Evolutionary conservation across 2,113 vertebrate genomes (phyloP).

Genomic region (Uropsilus gracilis): DNA sequence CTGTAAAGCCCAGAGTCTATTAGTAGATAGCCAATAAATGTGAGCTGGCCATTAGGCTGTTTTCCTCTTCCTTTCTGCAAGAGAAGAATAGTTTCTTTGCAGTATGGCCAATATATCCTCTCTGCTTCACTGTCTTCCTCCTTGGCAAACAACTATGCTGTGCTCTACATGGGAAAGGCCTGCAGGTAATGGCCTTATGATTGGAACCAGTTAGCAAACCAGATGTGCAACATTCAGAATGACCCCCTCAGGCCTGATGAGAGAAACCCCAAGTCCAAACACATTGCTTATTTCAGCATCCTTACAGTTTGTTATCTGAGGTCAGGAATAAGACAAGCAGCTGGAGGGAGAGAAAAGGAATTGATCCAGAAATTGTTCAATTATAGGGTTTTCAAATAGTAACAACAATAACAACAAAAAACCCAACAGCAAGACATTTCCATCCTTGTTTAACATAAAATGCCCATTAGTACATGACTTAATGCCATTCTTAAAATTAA

Average conservation of each 20-base stretch:
- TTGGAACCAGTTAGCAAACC: slow-evolving; percentile 52
- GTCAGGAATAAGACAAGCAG: slow-evolving; percentile 43
- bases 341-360: slow-evolving; percentile 42
- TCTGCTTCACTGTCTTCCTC: slow-evolving; percentile 8
- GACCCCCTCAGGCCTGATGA: neutral
- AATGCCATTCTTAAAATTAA: slow-evolving; percentile 67
- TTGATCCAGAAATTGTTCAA: slow-evolving; percentile 37
- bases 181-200: slow-evolving; percentile 3
- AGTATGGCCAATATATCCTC: neutral
- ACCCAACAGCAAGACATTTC: slow-evolving; percentile 50
- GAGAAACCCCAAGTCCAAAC: slow-evolving; percentile 32
- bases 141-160: neutral
- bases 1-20: neutral
- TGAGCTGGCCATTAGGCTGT: neutral
- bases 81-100: neutral
- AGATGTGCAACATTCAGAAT: slow-evolving; percentile 38
- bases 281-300: slow-evolving; percentile 26
- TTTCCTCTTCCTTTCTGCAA: neutral
- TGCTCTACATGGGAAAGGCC: slow-evolving; percentile 20
- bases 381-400: slow-evolving; percentile 55
- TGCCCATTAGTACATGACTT: slow-evolving; percentile 30
- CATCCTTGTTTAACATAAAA: slow-evolving; percentile 64
- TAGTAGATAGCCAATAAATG: neutral
- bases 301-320: neutral
- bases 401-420: too few relatives aligned